Base-by-base conservation (phyloP, 2,113 vertebrate genomes). In the Paramormyrops kingsleyae region DNA sequence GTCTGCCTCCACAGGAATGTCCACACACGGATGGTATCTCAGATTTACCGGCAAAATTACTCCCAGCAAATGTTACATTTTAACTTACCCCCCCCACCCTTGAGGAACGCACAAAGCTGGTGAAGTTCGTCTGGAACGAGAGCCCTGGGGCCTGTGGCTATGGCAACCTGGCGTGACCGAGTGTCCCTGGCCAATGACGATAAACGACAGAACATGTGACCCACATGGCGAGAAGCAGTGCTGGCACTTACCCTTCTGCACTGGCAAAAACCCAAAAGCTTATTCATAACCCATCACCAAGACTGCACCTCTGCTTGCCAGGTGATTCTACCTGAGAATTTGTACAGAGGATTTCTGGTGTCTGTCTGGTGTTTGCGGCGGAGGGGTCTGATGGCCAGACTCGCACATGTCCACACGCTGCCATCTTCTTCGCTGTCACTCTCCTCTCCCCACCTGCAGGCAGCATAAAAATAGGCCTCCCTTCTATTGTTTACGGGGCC, bases 391-490 rank as follows among this genome's bases (percentile, higher is more conserved):
- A 42, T 5, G 17, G 24, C 5, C 44, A 84, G 39, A 21, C 83
- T n/a, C 19, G 42, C 44, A 24, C 24, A 84, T 47, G 27, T 87
- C 49, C 31, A 19, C 35, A 42, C 13, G 15, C 35, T 52, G 42
- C n/a, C 3, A 12, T n/a, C 19, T 44, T 66, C 87, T n/a, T 66
- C 56, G 7, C 49, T 21, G 19, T 46, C 56, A 62, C 52, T 62
- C 4, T 21, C n/a, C 12, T 44, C 80, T 27, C 21, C 74, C 19
- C 31, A 56, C 31, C 74, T 27, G 27, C 70, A 83, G 35, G 39
- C 13, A 27, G 80, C 31, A 47, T 31, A 94, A 91, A 95, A 2
- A 94, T 94, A 94, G 95, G 87, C 93, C 92, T 84, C 90, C 27
- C 86, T 87, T 31, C n/a, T 47, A 93, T 92, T 93, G 91, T 91